Evolutionary conservation across 2,113 vertebrate species (phyloP).

Genomic region (Capreolus pygargus): DNA sequence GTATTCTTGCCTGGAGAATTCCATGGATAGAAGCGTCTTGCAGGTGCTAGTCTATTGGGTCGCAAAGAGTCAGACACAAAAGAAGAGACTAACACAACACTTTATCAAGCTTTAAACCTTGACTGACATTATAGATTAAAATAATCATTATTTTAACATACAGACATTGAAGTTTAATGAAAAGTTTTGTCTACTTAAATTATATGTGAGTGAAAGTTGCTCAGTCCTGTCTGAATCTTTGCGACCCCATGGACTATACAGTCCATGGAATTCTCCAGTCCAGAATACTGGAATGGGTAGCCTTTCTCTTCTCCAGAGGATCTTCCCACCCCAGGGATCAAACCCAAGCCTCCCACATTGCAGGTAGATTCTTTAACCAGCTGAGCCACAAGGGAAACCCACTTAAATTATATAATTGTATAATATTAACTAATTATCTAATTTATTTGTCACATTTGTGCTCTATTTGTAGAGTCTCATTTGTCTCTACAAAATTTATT

Average conservation of each 20-base stretch:
- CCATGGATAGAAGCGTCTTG: not conserved
- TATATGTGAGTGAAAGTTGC: not conserved
- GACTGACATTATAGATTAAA: not conserved
- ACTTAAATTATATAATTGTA: not conserved
- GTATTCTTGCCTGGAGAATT: not conserved
- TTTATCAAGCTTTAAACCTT: not conserved
- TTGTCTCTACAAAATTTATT: not conserved
- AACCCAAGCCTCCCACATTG: not conserved
- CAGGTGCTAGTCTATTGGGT: not conserved
- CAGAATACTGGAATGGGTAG: not conserved
- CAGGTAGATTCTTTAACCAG: not conserved
- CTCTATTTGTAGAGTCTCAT: not conserved
- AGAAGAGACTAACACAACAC: not conserved
- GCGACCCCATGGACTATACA: not conserved
- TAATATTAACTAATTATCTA: not conserved
- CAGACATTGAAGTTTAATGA: not conserved
- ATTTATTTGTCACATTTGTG: not conserved
- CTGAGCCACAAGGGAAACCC: not conserved
- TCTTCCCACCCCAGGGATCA: not conserved
- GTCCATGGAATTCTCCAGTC: not conserved
- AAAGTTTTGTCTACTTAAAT: not conserved
- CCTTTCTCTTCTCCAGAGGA: not conserved
- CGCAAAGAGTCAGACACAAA: fast-evolving
- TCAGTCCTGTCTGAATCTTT: not conserved
- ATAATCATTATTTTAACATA: not conserved